Evolutionary conservation across 2,888 invertebrate species (phyloP).

Genomic region (Diarsia rubi): DNA sequence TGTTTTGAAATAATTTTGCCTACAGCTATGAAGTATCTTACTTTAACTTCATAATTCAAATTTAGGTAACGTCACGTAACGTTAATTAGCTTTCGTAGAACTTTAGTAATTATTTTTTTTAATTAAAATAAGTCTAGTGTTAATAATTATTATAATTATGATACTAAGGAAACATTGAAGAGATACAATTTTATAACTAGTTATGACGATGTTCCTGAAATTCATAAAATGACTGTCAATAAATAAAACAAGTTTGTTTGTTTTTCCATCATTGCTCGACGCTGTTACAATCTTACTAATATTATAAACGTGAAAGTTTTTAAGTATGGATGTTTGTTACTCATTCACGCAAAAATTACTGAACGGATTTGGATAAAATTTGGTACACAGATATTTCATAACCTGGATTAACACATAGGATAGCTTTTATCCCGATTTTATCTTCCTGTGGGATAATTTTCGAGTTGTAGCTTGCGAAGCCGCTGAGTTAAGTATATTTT

Average conservation of each 20-base stretch:
- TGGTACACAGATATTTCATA: too few relatives aligned
- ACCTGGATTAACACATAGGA: too few relatives aligned
- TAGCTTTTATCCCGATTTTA: too few relatives aligned
- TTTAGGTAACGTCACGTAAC: slow-evolving; percentile 1
- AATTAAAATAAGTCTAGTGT: not conserved
- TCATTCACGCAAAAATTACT: too few relatives aligned
- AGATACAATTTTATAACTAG: not conserved
- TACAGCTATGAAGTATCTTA: not conserved
- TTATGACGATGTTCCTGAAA: not conserved
- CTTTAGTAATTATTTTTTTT: slow-evolving; percentile 10
- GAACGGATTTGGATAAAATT: too few relatives aligned
- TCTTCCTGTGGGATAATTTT: too few relatives aligned
- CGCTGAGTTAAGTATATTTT: too few relatives aligned
- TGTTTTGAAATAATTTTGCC: slow-evolving; percentile 9
- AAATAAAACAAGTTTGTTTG: not conserved
- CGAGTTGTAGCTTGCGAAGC: too few relatives aligned
- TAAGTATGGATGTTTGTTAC: too few relatives aligned
- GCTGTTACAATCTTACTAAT: not conserved
- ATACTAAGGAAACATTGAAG: not conserved
- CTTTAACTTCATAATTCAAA: slow-evolving; percentile 31
- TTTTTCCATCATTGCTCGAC: not conserved
- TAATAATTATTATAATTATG: slow-evolving; percentile 11
- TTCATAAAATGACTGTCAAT: not conserved
- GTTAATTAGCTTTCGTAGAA: slow-evolving; percentile 17
- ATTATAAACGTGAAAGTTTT: too few relatives aligned